Base-by-base conservation (phyloP, 2,888 invertebrate genomes). In the Clepsis dumicolana region DNA sequence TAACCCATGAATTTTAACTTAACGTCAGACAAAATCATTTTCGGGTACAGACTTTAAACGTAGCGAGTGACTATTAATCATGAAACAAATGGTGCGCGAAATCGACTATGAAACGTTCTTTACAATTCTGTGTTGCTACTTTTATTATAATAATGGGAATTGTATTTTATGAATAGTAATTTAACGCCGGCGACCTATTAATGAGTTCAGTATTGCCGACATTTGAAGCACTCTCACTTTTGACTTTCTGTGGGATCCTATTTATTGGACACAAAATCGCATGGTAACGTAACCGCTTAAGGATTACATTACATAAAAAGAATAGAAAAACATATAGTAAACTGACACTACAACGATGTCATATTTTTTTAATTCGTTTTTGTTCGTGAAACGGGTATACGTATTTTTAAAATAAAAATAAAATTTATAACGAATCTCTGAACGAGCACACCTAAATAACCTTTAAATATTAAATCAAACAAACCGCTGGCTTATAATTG, bases 61-160 rank as follows among this genome's bases (percentile, higher is more conserved):
- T 57, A 65, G 59, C 70, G 71, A 64, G 61, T 44, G 70, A 52
- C 61, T 72, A 75, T 77, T 76, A 73, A 76, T 77, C 75, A 74
- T 35, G 60, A 41, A 54, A 64, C 73, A 70, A 77, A 74, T 77
- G 73, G 71, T 67, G 73, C 74, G 72, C 64, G 53, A 72, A 74
- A 73, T 74, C 70, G 66, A 73, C 74, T 71, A 66, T 65, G 73
- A 73, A 74, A 56, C 67, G 71, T 59, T 69, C 57, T 69, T 68
- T 52, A 52, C 52, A 59, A 59, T 52, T 59, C 57, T 72, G 54
- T 67, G 67, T 70, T 52, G 60, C 56, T 64, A 64, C 53, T 57
- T 67, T 66, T 52, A 57, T 50, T 69, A 54, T 44, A 21, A 63
- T 70, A 68, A 63, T 48, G 53, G 60, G 54, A 56, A 64, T 60